phyloP scores from a whole-genome alignment of 2,797 vertebrate genomes.

The Tarsius wallacei region DNA sequence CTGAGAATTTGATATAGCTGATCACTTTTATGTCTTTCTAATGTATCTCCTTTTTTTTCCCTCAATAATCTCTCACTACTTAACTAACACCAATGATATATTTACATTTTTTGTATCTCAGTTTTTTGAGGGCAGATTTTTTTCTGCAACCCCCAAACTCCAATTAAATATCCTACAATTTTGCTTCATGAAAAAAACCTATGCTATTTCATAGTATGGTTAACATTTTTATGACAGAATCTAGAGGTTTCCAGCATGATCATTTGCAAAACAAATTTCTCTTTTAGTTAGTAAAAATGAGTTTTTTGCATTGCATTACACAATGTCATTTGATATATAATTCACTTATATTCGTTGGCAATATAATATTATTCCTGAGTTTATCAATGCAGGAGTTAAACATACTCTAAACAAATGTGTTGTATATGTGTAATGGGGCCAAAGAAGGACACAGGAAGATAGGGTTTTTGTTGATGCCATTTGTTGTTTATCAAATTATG shows the following conservation, averaged over 20 bases:
- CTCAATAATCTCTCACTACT: background rate
- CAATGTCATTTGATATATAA: background rate
- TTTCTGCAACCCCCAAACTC: background rate
- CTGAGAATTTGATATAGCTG: background rate
- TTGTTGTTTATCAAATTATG: background rate
- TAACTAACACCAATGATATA: background rate
- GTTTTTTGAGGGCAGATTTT: background rate
- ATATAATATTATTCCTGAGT: background rate
- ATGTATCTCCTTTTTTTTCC: background rate
- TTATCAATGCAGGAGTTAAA: background rate
- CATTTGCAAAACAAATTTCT: background rate
- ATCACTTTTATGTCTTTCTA: background rate
- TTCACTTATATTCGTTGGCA: background rate
- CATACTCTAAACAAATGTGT: background rate
- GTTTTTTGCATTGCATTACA: background rate
- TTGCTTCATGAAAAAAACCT: background rate
- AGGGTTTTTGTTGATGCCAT: background rate
- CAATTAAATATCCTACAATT: background rate
- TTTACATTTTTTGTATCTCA: background rate
- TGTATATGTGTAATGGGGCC: background rate
- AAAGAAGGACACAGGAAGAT: background rate
- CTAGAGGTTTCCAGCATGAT: background rate
- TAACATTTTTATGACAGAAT: background rate
- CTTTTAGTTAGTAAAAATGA: background rate
- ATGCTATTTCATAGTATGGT: background rate